These are phyloP conservation scores for Magallana ariakensis DNA, from an alignment of 1,140 invertebrate genomes.

Conservation along the genomic window DNA sequence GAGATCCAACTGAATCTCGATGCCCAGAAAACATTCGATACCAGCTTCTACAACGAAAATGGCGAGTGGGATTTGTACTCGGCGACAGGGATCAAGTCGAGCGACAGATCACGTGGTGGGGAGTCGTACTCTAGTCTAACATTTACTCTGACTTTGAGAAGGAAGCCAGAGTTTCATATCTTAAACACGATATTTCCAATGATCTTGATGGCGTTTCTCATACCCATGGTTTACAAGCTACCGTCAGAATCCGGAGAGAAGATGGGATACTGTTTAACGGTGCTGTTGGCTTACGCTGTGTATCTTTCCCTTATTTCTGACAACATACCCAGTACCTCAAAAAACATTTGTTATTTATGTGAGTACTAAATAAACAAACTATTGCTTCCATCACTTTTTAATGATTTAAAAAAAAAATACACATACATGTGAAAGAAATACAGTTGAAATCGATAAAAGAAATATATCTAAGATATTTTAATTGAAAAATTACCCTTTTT, in stretches of 20 bases:
- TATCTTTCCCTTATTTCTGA: slow-evolving; percentile 60
- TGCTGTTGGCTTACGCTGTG: slow-evolving; percentile 62
- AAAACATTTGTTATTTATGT: background rate
- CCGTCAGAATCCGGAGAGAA: slow-evolving; percentile 65
- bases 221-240: slow-evolving; percentile 56
- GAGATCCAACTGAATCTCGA: slow-evolving; percentile 24
- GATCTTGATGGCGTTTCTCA: slow-evolving; percentile 60
- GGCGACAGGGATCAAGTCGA: background rate
- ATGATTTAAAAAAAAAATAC: too few relatives aligned
- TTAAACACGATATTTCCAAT: slow-evolving; percentile 65
- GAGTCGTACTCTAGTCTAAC: slow-evolving; percentile 37
- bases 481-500: too few relatives aligned
- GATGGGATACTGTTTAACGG: slow-evolving; percentile 61
- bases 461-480: too few relatives aligned
- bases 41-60: slow-evolving; percentile 37
- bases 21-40: slow-evolving; percentile 2
- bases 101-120: background rate
- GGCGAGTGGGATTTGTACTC: slow-evolving; percentile 41
- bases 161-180: slow-evolving; percentile 56
- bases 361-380: background rate
- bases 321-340: slow-evolving; percentile 60
- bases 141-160: slow-evolving; percentile 52
- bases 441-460: too few relatives aligned
- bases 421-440: too few relatives aligned
- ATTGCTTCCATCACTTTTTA: too few relatives aligned